phyloP scores from a whole-genome alignment of 2,797 vertebrate species.

The Notamacropus eugenii region DNA sequence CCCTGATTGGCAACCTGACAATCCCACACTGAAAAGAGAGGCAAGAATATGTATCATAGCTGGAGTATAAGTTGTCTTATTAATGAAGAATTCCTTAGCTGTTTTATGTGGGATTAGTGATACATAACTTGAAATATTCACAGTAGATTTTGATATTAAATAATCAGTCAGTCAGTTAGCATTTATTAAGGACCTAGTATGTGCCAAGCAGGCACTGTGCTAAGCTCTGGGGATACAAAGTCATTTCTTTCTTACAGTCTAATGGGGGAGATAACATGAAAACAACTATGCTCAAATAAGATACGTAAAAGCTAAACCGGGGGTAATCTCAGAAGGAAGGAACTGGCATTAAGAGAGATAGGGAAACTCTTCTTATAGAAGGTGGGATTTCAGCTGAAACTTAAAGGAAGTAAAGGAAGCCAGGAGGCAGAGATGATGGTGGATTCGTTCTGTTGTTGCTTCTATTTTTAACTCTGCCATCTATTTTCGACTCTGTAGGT shows the following conservation, averaged over 20 bases:
- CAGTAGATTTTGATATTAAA: conserved; percentile 16
- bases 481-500: too few relatives aligned
- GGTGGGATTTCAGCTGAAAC: background rate
- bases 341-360: background rate
- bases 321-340: background rate
- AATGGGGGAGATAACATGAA: background rate
- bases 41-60: conserved; percentile 27
- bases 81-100: conserved; percentile 38
- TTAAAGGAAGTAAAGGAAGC: background rate
- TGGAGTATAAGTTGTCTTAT: conserved; percentile 52
- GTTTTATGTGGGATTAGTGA: conserved; percentile 11
- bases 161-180: background rate
- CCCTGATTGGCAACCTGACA: conserved; percentile 43
- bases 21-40: conserved; percentile 19
- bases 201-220: background rate
- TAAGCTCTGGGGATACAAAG: background rate
- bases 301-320: background rate
- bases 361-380: background rate
- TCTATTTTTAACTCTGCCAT: too few relatives aligned
- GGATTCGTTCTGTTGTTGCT: background rate
- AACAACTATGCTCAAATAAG: background rate
- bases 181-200: background rate
- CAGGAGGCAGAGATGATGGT: background rate
- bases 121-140: conserved; percentile 47
- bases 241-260: background rate